Percentiles rank a stretch among this genome's conserved stretches.
These are phyloP conservation scores for Ctenomys sociabilis DNA, from an alignment of 2,113 vertebrate genomes.

Conservation along the genomic window DNA sequence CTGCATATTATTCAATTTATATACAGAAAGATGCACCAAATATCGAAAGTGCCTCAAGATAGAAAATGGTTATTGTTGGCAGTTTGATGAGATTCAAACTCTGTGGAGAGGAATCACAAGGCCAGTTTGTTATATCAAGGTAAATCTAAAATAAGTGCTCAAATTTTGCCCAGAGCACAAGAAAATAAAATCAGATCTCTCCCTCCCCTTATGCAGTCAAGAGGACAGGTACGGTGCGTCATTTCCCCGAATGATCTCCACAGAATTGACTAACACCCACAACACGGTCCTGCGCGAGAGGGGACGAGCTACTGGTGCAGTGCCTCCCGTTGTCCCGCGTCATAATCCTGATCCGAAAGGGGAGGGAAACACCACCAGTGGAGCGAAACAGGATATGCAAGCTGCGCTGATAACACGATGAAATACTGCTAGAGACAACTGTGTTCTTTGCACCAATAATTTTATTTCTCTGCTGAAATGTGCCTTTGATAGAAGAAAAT, in stretches of 20 bases:
- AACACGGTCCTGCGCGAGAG: neutral
- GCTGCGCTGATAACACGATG: neutral
- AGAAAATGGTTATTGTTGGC: conserved; percentile 72
- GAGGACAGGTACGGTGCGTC: neutral
- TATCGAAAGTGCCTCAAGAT: conserved; percentile 65
- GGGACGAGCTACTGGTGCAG: neutral
- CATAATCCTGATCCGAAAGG: neutral
- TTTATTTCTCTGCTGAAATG: conserved; percentile 6
- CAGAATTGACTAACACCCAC: neutral
- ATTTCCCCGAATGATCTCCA: neutral
- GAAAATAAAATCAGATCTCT: conserved; percentile 43
- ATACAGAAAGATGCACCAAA: conserved; percentile 56
- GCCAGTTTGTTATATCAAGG: conserved; percentile 69
- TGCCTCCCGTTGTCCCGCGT: neutral
- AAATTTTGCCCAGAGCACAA: conserved; percentile 60
- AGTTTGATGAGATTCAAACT: conserved; percentile 67
- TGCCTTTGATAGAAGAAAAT: neutral
- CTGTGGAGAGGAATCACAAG: conserved; percentile 61
- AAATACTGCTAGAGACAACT: neutral
- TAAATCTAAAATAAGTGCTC: conserved; percentile 72
- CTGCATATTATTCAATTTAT: conserved; percentile 56
- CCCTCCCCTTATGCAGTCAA: neutral
- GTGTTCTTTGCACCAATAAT: neutral
- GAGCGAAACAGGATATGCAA: neutral
- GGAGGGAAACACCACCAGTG: neutral